Evolutionary conservation across 2,888 invertebrate species (phyloP), one percentile per base, ranked within the genome.

Genomic region (Orthosia incerta): DNA sequence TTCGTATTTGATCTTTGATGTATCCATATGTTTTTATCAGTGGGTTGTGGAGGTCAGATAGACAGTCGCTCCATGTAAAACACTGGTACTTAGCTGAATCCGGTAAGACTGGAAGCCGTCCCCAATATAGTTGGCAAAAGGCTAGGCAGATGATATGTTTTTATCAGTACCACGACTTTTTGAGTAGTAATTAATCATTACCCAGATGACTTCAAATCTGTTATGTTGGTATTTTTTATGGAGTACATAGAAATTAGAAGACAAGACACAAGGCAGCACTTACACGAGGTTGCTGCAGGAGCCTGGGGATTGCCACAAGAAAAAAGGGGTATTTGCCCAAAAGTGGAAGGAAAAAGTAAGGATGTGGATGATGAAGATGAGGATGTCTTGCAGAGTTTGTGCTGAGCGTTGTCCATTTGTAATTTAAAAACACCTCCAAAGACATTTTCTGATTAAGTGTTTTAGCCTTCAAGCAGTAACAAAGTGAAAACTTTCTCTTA

Each of bases 401-500:
- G 1, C 3, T 26, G 56, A 3, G 7, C 26, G 4, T 56, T 18
- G 26, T 11, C 31, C 51, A n/a, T 20, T 5, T 3, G n/a, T 13
- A 20, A 26, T 26, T 26, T 16, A 13, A 11, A 57, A 18, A 57
- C 39, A 4, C 4, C 20, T 39, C 11, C 11, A 31, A 31, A 31
- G 48, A n/a, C 11, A 39, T 77, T 51, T 60, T 56, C 9, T 39
- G 39, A 48, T 23, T 53, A 18, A 48, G 18, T 48, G 18, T 20
- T 51, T n/a, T 26, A 62, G 56, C 57, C 79, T 72, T 79, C 16
- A 59, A 57, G 31, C 9, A 39, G 39, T 31, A 7, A 61, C 23
- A 59, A 20, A 55, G 59, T 48, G 9, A 13, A 4, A 45, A 78
- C 71, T 78, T 78, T 75, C 74, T 55, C 71, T 71, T 20, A 39